Evolutionary conservation across 2,888 invertebrate species (phyloP).

Genomic region (Epinotia demarniana): DNA sequence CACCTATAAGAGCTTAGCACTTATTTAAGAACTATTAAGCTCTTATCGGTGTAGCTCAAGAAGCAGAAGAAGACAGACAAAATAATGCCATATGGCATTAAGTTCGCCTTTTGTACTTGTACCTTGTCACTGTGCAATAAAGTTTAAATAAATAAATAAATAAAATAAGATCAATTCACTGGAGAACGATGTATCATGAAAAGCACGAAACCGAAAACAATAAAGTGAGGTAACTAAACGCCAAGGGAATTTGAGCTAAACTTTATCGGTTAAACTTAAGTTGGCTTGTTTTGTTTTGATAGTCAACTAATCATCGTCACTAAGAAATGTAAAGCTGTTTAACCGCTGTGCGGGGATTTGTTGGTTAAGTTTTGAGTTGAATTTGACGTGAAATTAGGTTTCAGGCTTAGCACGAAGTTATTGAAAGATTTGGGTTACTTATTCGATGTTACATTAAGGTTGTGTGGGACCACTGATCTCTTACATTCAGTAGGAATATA

Average conservation of each 20-base stretch:
- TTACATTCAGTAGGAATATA: background rate
- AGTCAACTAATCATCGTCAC: conserved; percentile 33
- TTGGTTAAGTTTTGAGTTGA: conserved; percentile 13
- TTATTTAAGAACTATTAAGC: no score
- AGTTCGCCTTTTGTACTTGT: no score
- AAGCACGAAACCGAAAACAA: no score
- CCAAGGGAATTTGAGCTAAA: conserved; percentile 20
- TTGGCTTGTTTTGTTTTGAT: conserved; percentile 23
- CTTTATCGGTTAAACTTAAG: conserved; percentile 27
- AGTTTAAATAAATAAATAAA: no score
- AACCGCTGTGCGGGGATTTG: conserved; percentile 28
- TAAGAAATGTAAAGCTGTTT: conserved; percentile 38
- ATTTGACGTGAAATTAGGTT: background rate
- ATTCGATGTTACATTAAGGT: background rate
- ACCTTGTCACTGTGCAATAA: no score
- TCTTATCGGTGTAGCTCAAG: no score
- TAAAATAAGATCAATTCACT: no score
- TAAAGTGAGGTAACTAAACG: conserved; percentile 5
- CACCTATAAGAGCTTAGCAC: no score
- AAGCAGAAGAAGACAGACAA: no score
- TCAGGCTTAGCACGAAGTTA: background rate
- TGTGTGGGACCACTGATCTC: background rate
- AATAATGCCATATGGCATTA: no score
- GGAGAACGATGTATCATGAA: no score
- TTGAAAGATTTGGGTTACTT: conserved; percentile 2